phyloP scores from a whole-genome alignment of 2,797 vertebrate species.

The Pseudochromis fuscus region DNA sequence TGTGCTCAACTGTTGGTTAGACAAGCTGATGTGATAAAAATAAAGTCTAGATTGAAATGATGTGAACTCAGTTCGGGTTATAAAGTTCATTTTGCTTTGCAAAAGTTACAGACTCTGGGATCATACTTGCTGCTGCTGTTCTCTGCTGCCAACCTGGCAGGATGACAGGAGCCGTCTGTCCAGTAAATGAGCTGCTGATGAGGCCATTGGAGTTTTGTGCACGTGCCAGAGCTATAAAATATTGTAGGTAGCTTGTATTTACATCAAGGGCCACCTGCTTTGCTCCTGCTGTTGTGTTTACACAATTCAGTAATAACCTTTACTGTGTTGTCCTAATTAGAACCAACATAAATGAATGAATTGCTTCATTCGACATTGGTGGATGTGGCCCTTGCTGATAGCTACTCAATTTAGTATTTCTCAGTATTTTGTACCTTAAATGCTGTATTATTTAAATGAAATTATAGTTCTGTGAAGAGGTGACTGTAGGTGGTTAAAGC shows the following conservation, averaged over 20 bases:
- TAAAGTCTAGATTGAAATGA: not conserved
- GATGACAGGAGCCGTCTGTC: conserved; percentile 20
- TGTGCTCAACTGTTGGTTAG: not conserved
- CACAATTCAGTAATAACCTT: not conserved
- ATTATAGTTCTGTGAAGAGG: too few species aligned
- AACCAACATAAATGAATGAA: conserved; percentile 1
- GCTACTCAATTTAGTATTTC: not conserved
- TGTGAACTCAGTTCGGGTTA: too few species aligned
- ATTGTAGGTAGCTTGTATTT: not conserved
- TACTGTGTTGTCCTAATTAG: not conserved
- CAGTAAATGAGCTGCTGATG: conserved; percentile 24
- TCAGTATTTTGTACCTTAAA: not conserved
- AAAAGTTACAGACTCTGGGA: not conserved
- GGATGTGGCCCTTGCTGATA: too few species aligned
- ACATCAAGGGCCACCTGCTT: not conserved
- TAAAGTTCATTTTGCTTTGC: not conserved
- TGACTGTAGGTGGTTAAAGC: not conserved
- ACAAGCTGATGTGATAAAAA: not conserved
- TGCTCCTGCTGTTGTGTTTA: not conserved
- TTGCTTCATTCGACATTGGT: not conserved
- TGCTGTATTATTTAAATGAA: too few species aligned
- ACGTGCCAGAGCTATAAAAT: conserved; percentile 27
- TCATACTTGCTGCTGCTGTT: not conserved
- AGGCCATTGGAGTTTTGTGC: conserved; percentile 7
- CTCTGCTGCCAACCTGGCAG: conserved; percentile 7